phyloP scores from a whole-genome alignment of 2,888 invertebrate genomes.

The Leucophenga maculata region DNA sequence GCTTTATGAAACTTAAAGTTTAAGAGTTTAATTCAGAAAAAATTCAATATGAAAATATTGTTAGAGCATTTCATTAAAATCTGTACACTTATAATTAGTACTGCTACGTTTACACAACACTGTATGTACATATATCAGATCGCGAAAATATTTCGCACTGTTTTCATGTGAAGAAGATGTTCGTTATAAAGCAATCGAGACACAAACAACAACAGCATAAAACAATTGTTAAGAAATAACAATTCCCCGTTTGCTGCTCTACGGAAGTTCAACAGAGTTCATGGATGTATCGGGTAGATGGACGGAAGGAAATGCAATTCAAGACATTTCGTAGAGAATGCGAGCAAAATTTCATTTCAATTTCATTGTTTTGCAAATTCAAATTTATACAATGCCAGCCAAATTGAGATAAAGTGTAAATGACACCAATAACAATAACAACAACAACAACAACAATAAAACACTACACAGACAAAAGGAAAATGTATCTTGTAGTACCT shows the following conservation, averaged over 20 bases:
- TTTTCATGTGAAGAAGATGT: conserved; percentile 13
- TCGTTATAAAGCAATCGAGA: neutral
- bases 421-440: too few relatives aligned
- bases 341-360: neutral
- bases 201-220: conserved; percentile 42
- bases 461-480: too few relatives aligned
- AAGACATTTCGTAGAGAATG: neutral
- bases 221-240: conserved; percentile 27
- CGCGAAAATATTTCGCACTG: neutral
- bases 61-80: too few relatives aligned
- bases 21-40: too few relatives aligned
- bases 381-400: too few relatives aligned
- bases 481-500: too few relatives aligned
- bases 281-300: conserved; percentile 32
- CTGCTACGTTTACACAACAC: neutral
- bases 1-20: too few relatives aligned
- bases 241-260: neutral
- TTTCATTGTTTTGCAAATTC: too few relatives aligned
- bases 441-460: too few relatives aligned
- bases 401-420: too few relatives aligned
- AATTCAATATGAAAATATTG: too few relatives aligned
- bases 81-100: too few relatives aligned
- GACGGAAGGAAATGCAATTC: conserved; percentile 22
- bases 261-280: conserved; percentile 62
- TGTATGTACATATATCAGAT: neutral